Base-by-base conservation (phyloP, 2,797 vertebrate genomes). In the Myotis daubentonii region DNA sequence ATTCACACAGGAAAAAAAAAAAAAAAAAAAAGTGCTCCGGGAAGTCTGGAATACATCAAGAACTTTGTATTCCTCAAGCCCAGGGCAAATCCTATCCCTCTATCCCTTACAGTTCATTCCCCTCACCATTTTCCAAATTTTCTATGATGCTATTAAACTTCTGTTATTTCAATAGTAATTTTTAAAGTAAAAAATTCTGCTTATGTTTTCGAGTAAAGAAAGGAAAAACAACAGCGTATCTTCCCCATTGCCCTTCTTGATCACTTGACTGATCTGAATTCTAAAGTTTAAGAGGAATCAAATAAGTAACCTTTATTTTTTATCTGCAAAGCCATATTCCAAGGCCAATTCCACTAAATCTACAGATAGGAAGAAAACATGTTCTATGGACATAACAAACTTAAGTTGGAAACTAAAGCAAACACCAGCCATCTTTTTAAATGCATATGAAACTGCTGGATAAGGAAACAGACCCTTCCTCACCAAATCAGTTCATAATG, bases 341-440 rank as follows among this genome's bases (percentile, higher is more conserved):
- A 94, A 93, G 28, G 70, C 65, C 57, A 83, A 92, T 8, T 74
- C 78, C 89, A 79, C 49, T 87, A 89, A 91, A 87, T 92, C 13
- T 82, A 25, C 44, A 93, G 49, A 89, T 19, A 85, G 41, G 83
- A 94, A 87, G 65, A 90, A 88, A 79, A 71, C 41, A 92, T 68
- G 11, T 91, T 92, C 25, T 82, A 38, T 17, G 83, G 66, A 23
- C 79, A 13, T 57, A 83, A 90, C 70, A 47, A 93, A 87, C 87
- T 71, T 93, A 95, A 94, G 84, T 57, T 94, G 47, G n/a, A 28
- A 94, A 95, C 47, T 87, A 95, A 97, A 76, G 41, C 57, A 91
- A 94, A 92, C 68, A 95, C 19, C 75, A 95, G 82, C 65, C 81
- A 94, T 36, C 80, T 96, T 90, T 96, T 82, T 68, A 91, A 95